Percentiles rank a stretch among this genome's conserved stretches.
These are phyloP conservation scores for Arremon aurantiirostris DNA, from an alignment of 2,797 vertebrate genomes.

Conservation along the genomic window DNA sequence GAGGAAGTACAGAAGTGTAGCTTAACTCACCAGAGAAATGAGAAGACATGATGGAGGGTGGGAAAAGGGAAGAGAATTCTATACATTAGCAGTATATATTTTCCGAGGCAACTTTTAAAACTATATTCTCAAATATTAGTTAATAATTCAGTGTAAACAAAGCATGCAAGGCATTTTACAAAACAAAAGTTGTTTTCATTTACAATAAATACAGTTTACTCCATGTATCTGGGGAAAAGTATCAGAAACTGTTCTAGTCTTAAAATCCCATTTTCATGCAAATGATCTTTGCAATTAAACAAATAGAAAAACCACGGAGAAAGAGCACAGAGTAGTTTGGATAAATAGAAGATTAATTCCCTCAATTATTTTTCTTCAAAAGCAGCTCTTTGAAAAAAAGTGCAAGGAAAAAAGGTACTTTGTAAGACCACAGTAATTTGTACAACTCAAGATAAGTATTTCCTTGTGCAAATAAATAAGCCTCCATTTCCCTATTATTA, in stretches of 20 bases:
- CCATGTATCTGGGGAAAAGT: neutral
- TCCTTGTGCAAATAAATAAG: neutral
- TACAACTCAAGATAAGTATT: neutral
- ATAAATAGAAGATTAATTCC: constrained; percentile 45
- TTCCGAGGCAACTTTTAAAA: neutral
- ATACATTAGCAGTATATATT: neutral
- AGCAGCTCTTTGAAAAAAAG: neutral
- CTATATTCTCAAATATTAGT: neutral
- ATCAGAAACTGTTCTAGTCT: constrained; percentile 9
- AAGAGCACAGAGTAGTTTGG: neutral
- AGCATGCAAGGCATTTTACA: neutral
- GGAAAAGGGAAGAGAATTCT: neutral
- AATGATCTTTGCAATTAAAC: constrained; percentile 43
- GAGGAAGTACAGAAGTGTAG: neutral
- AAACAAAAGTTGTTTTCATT: neutral
- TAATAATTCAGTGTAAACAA: neutral
- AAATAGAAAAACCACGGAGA: constrained; percentile 17
- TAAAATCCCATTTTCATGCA: constrained; percentile 60
- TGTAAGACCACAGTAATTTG: neutral
- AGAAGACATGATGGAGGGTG: neutral
- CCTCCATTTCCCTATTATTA: neutral
- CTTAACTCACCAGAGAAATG: neutral
- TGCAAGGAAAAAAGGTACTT: neutral
- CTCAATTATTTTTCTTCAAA: neutral
- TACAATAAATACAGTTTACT: neutral